A percentile compares a stretch with the other conserved stretches of the same genome.
phyloP scores from a whole-genome alignment of 2,113 vertebrate species.

The Uria aalge region DNA sequence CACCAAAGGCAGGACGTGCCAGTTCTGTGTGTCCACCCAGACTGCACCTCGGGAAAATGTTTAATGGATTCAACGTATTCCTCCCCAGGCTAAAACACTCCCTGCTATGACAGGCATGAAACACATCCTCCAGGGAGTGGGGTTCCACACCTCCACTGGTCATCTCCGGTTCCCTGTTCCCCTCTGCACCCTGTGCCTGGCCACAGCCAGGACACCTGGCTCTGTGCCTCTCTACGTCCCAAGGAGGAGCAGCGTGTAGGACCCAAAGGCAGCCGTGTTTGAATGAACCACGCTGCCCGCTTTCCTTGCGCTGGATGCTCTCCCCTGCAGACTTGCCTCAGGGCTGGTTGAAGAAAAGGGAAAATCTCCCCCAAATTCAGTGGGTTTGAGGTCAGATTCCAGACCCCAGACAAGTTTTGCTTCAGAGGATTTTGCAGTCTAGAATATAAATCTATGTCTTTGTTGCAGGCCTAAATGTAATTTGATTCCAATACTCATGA shows the following conservation, averaged over 20 bases:
- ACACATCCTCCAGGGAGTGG: neutral
- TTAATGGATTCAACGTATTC: neutral
- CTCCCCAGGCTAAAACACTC: neutral
- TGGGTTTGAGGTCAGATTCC: neutral
- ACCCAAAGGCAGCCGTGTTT: neutral
- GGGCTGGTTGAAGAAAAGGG: neutral
- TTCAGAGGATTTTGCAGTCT: neutral
- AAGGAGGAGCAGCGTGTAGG: neutral
- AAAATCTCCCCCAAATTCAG: neutral
- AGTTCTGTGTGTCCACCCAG: neutral
- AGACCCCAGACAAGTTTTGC: neutral
- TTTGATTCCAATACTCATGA: neutral
- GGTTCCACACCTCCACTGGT: neutral
- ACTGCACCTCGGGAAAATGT: neutral
- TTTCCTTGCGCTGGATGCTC: neutral
- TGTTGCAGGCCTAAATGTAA: neutral
- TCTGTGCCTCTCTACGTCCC: accelerated
- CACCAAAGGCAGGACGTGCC: neutral
- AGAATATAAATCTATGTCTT: neutral
- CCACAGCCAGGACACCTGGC: neutral
- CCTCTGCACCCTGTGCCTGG: neutral
- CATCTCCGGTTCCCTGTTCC: accelerated
- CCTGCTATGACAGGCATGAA: neutral
- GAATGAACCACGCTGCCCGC: accelerated
- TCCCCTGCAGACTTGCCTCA: neutral